Percentiles rank a stretch among this genome's conserved stretches.
These are phyloP conservation scores for Acropora yongei DNA, from an alignment of 64 coral and sea anemone species.

Conservation along the genomic window DNA sequence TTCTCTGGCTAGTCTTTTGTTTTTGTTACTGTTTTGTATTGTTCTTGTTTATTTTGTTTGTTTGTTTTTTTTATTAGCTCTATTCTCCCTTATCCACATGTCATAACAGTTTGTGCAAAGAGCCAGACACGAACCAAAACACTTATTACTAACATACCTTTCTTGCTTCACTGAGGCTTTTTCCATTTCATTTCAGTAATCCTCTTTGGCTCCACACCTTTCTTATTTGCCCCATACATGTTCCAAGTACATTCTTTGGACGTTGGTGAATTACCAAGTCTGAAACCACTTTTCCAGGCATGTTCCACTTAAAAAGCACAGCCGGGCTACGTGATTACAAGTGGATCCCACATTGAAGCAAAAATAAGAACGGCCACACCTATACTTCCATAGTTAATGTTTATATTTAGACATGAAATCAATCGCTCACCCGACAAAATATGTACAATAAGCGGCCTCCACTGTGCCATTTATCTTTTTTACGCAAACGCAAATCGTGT, in stretches of 20 bases:
- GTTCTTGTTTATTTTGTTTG: too few relatives aligned
- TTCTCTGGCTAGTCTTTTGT: too few relatives aligned
- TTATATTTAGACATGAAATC: background rate
- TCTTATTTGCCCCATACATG: conserved; percentile 64
- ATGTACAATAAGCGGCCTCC: conserved; percentile 30
- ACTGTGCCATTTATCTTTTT: conserved; percentile 64
- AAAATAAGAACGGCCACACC: background rate
- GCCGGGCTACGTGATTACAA: conserved; percentile 56
- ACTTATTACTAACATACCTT: conserved; percentile 20
- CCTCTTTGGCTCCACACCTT: conserved; percentile 64
- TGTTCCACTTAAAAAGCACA: conserved; percentile 65
- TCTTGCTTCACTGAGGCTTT: conserved; percentile 67
- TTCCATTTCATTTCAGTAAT: conserved; percentile 62
- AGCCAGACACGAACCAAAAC: too few relatives aligned
- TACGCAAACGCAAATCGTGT: conserved; percentile 64
- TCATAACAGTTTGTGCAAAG: background rate
- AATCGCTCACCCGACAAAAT: conserved; percentile 72
- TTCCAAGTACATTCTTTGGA: conserved; percentile 79
- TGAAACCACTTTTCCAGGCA: conserved; percentile 76
- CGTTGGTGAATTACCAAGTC: conserved; percentile 52
- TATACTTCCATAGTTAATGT: background rate
- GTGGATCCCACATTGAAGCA: conserved; percentile 52
- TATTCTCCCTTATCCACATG: background rate
- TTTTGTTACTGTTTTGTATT: too few relatives aligned
- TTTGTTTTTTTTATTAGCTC: too few relatives aligned